These are phyloP conservation scores for Magallana nippona DNA, from an alignment of 2,888 invertebrate genomes.

Conservation along the genomic window DNA sequence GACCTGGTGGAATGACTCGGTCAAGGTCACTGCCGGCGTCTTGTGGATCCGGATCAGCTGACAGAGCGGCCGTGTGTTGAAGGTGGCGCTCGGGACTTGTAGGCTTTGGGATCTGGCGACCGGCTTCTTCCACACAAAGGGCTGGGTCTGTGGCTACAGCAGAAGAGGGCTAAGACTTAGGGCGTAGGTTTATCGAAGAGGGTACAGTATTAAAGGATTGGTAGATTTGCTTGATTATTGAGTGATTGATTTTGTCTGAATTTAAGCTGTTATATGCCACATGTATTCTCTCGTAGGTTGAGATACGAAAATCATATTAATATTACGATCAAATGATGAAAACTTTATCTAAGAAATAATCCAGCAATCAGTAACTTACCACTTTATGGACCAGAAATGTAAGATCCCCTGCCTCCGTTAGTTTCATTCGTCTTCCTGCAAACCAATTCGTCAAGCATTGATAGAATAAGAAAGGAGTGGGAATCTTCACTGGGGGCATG, in stretches of 20 bases:
- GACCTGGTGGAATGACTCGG: constrained; percentile 44
- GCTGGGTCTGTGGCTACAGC: constrained; percentile 53
- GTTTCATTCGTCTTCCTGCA: constrained; percentile 61
- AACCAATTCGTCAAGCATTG: neutral
- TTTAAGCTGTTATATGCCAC: too few species aligned
- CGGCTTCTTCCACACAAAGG: constrained; percentile 59
- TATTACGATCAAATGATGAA: too few species aligned
- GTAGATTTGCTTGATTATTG: too few species aligned
- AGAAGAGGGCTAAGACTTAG: neutral
- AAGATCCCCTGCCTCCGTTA: constrained; percentile 64
- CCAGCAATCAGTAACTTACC: constrained; percentile 51
- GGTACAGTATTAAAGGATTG: too few species aligned
- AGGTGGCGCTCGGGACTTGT: constrained; percentile 59
- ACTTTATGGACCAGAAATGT: constrained; percentile 64
- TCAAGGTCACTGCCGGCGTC: constrained; percentile 54
- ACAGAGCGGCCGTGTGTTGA: constrained; percentile 55
- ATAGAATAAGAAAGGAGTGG: too few species aligned
- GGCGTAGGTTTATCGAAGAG: too few species aligned
- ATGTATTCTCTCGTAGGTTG: too few species aligned
- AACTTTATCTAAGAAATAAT: too few species aligned
- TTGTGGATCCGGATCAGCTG: constrained; percentile 58
- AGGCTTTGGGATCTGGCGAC: constrained; percentile 44
- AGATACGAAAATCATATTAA: too few species aligned
- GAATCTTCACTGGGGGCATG: neutral
- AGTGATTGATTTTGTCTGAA: too few species aligned